Evolutionary conservation across 2,797 vertebrate species (phyloP).

Genomic region (Fundulus diaphanus): DNA sequence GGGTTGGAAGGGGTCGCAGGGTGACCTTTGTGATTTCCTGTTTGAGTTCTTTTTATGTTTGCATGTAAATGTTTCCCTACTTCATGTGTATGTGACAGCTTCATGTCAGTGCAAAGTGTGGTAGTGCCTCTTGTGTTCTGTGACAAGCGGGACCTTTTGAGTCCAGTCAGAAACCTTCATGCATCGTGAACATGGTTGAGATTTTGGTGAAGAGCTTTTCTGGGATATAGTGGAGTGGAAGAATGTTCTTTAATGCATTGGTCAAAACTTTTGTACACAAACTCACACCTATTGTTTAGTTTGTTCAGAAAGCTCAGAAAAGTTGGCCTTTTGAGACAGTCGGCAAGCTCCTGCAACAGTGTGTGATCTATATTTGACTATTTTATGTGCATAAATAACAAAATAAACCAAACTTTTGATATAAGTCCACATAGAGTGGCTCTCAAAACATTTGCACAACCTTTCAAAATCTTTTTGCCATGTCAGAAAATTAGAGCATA

Average conservation of each 20-base stretch:
- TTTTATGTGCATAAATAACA: background rate
- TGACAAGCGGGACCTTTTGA: background rate
- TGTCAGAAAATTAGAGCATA: background rate
- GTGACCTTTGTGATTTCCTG: constrained; percentile 42
- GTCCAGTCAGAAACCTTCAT: background rate
- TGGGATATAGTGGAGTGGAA: background rate
- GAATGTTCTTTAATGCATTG: background rate
- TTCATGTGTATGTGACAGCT: constrained; percentile 24
- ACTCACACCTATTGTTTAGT: background rate
- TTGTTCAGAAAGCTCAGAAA: background rate
- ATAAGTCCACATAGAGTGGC: background rate
- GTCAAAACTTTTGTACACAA: background rate
- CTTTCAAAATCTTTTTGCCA: no score
- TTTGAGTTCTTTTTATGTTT: constrained; percentile 41
- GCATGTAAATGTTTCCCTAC: constrained; percentile 61
- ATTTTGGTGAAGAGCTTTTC: background rate
- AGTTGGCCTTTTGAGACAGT: background rate
- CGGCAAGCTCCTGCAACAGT: background rate
- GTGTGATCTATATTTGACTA: background rate
- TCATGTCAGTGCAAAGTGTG: constrained; percentile 13
- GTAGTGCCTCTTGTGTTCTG: constrained; percentile 23
- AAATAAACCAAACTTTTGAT: constrained; percentile 1
- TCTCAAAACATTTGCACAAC: background rate
- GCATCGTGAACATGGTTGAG: background rate
- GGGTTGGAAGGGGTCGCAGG: constrained; percentile 25